Evolutionary conservation across 2,888 invertebrate genomes (phyloP).

Genomic region (Ormia ochracea): DNA sequence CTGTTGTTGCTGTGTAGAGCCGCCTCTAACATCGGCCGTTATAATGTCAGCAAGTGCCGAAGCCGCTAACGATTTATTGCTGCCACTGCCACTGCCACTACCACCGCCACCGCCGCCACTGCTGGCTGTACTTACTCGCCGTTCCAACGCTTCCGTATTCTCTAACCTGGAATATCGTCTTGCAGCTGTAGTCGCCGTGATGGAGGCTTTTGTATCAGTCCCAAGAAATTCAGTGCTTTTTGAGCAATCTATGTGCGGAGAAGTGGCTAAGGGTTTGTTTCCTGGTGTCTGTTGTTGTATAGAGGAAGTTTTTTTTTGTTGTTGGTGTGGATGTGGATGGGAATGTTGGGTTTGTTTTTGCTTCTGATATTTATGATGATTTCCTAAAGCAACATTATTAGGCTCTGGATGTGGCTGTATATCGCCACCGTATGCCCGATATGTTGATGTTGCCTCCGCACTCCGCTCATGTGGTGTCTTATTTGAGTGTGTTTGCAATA

Average conservation of each 20-base stretch:
- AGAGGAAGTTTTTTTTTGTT: conserved; percentile 31
- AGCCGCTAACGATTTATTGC: conserved; percentile 25
- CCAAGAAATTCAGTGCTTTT: conserved; percentile 38
- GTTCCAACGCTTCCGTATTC: conserved; percentile 74
- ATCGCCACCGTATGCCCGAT: conserved; percentile 54
- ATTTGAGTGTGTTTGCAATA: conserved; percentile 60
- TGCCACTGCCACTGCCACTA: neutral
- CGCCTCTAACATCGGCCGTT: conserved; percentile 35
- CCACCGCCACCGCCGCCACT: conserved; percentile 18
- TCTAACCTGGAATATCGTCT: conserved; percentile 76
- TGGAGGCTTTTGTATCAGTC: conserved; percentile 46
- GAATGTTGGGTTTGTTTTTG: no score
- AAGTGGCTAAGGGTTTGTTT: conserved; percentile 17
- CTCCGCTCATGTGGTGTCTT: conserved; percentile 56
- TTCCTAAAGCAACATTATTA: conserved; percentile 55
- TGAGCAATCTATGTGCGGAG: conserved; percentile 16
- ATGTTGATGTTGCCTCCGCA: conserved; percentile 54
- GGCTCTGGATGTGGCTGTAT: conserved; percentile 51
- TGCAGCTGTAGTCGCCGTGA: conserved; percentile 74
- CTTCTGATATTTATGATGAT: conserved; percentile 25
- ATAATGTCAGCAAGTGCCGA: conserved; percentile 46
- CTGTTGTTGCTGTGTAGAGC: conserved; percentile 3
- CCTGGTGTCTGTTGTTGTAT: conserved; percentile 35
- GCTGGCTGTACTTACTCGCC: conserved; percentile 55
- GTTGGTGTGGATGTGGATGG: conserved; percentile 19